Base-by-base conservation (phyloP, 2,888 invertebrate species). In the Cantharis nigra region DNA sequence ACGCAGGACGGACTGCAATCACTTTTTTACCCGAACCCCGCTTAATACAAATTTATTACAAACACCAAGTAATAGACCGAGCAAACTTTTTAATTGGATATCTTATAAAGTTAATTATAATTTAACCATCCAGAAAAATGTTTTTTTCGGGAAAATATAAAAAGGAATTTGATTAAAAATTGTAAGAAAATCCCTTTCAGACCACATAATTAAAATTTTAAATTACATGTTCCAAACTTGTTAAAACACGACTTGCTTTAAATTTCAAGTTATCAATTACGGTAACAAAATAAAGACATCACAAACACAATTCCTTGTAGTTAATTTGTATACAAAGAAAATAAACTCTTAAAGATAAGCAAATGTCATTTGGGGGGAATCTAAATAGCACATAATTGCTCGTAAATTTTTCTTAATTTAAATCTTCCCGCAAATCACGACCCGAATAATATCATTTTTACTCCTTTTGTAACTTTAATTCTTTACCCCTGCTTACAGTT, bases 321-420 rank as follows among this genome's bases (percentile, higher is more conserved):
- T 79, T 78, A 81, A 81, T 81, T 80, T 78, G 78, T 79, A 72
- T 78, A 80, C 81, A 81, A 81, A 81, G 81, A 81, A 81, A 81
- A 80, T 78, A 78, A 75, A 77, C 78, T 79, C 77, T 75, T 76
- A 76, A 72, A 81, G 81, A 81, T 81, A 81, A 81, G 78, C 71
- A 70, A 64, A 69, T 75, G 81, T 81, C 80, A 78, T 78, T 79
- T 72, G 79, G 76, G 78, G 75, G 49, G 75, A 80, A 76, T 77
- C 79, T 80, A 79, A 81, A 81, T 81, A 81, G 81, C 78, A 78
- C 76, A 78, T 74, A 80, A 79, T 80, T 79, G 80, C 81, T 78
- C 79, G 80, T 81, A 81, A 80, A 81, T 81, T 81, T 75, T 62
- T 69, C 71, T 71, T 75, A 71, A 76, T 72, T 76, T 76, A 72